Conservation (phyloP, 2,888 invertebrate species). For the Unio delphinus region DNA sequence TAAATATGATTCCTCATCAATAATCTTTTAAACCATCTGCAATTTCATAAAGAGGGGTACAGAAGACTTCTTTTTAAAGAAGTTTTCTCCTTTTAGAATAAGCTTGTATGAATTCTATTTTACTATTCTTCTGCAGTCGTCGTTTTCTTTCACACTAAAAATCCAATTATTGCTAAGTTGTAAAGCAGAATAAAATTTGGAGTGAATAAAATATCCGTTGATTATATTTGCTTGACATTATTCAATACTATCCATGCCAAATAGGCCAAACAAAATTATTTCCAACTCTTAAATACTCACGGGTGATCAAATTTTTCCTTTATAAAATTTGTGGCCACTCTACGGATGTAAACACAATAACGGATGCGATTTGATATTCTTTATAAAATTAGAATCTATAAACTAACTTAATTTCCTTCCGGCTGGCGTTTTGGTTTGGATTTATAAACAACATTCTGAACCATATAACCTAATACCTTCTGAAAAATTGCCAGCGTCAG, state of each 20-base stretch:
- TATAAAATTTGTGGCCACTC: slow-evolving; percentile 41
- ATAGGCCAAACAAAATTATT: slow-evolving; percentile 19
- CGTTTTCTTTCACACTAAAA: no score
- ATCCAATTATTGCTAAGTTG: no score
- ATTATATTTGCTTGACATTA: no score
- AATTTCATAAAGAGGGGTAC: no score
- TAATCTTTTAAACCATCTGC: no score
- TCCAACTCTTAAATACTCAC: slow-evolving; percentile 31
- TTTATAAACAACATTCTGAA: not conserved
- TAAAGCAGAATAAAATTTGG: no score
- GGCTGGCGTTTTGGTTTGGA: slow-evolving; percentile 9
- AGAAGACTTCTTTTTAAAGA: no score
- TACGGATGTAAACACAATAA: slow-evolving; percentile 42
- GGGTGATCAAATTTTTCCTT: slow-evolving; percentile 25
- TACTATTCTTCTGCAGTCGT: not conserved
- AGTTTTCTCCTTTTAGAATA: no score
- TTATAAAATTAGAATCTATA: slow-evolving; percentile 52
- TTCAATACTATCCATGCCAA: no score
- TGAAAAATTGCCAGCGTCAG: slow-evolving; percentile 25
- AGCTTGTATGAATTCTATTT: no score
- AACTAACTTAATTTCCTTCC: slow-evolving; percentile 33
- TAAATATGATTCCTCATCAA: no score
- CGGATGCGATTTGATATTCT: slow-evolving; percentile 53
- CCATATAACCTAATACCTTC: not conserved
- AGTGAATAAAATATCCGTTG: no score